Conservation (phyloP, 2,113 vertebrate species). For the Forbesichthys agassizii region DNA sequence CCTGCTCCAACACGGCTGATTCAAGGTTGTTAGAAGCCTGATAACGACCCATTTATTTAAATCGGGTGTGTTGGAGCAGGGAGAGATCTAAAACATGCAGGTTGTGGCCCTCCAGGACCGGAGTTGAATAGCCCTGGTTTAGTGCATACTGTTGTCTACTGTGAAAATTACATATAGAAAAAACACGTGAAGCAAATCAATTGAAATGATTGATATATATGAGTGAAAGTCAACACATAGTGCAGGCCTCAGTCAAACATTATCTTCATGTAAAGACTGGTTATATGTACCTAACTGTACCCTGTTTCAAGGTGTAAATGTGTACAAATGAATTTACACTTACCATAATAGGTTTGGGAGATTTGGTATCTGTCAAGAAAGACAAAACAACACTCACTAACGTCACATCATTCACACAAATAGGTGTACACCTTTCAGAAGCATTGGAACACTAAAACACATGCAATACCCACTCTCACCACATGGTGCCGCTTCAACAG, state of each 20-base stretch:
- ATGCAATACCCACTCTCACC: neutral
- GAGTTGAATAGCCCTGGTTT: too few species aligned
- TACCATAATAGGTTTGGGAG: constrained; percentile 64
- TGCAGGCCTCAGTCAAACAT: neutral
- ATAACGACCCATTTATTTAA: too few species aligned
- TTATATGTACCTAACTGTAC: too few species aligned
- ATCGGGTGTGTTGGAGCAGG: too few species aligned
- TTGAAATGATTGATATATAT: too few species aligned
- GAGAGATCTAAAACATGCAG: too few species aligned
- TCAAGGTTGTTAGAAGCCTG: too few species aligned
- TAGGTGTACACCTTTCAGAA: constrained; percentile 1
- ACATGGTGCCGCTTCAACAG: neutral
- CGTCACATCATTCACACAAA: neutral
- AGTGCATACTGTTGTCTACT: neutral
- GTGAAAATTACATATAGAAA: too few species aligned
- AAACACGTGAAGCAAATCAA: too few species aligned
- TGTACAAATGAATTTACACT: neutral
- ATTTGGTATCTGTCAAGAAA: constrained; percentile 52
- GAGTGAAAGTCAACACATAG: neutral
- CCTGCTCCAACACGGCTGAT: too few species aligned
- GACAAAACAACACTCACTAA: neutral
- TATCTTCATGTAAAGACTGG: neutral
- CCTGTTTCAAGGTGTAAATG: too few species aligned
- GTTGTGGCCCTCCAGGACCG: too few species aligned
- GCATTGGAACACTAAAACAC: constrained; percentile 21